Percentiles rank a stretch among this genome's conserved stretches.
Evolutionary conservation across 2,797 vertebrate species (phyloP).

Genomic region (Florisuga fusca): DNA sequence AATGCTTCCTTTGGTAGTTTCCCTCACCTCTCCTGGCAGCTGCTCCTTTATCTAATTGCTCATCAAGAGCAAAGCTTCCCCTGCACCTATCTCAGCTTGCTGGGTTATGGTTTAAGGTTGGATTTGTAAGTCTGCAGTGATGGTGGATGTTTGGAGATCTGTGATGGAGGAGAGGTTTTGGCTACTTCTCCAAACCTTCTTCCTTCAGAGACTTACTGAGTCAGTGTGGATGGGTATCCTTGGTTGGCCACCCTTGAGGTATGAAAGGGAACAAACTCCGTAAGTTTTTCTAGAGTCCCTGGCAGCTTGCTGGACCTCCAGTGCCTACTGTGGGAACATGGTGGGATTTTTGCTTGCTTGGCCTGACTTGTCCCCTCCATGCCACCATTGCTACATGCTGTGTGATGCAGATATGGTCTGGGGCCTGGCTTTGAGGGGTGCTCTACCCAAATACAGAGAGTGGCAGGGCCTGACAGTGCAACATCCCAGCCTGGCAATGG

Average conservation of each 20-base stretch:
- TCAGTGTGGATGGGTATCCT: accelerated
- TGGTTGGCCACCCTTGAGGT: neutral
- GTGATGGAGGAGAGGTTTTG: neutral
- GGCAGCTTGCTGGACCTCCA: neutral
- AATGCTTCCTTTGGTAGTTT: slow-evolving; percentile 19
- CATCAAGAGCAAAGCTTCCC: neutral
- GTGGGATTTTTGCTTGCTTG: neutral
- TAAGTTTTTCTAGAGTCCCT: neutral
- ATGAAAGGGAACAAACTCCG: neutral
- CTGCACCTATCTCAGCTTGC: neutral
- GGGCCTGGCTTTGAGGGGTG: neutral
- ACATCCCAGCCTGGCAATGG: slow-evolving; percentile 1
- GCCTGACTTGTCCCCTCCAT: accelerated
- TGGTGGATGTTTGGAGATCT: neutral
- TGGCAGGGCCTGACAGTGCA: neutral
- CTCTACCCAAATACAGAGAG: neutral
- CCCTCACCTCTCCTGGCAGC: neutral
- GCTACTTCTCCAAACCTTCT: neutral
- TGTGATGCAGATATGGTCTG: neutral
- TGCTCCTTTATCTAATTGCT: slow-evolving; percentile 21
- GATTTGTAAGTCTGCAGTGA: neutral
- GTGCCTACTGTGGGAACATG: neutral
- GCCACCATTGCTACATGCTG: accelerated
- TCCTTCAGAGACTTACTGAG: neutral
- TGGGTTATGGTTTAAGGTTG: neutral